A percentile compares a stretch with the other conserved stretches of the same genome.
Conservation (phyloP, 2,113 vertebrate species). For the Sorex fumeus region DNA sequence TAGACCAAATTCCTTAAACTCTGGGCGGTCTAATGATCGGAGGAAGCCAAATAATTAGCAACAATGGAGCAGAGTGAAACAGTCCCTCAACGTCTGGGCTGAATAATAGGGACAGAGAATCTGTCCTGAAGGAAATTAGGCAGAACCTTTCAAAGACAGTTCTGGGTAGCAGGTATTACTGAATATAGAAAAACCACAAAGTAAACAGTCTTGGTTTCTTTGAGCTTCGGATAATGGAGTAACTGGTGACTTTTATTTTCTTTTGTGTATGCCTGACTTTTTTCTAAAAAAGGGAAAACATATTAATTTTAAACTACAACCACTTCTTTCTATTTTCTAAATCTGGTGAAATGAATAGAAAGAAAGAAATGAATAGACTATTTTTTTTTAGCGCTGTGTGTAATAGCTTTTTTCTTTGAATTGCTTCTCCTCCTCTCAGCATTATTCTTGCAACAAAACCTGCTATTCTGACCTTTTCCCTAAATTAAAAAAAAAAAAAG, state of each 20-base stretch:
- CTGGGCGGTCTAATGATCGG: not conserved
- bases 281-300: not conserved
- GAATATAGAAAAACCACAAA: not conserved
- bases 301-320: not conserved
- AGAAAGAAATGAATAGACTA: not conserved
- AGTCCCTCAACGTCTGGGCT: not conserved
- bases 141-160: not conserved
- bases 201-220: not conserved
- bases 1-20: constrained; percentile 16
- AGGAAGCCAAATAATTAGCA: too few species aligned
- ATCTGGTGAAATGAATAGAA: constrained; percentile 35
- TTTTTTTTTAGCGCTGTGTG: too few species aligned
- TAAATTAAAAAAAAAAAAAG: not conserved
- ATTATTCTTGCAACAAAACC: not conserved
- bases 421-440: not conserved
- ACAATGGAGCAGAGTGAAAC: not conserved
- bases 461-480: not conserved
- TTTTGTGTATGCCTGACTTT: not conserved
- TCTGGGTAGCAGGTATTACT: not conserved
- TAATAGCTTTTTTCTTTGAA: not conserved
- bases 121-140: not conserved
- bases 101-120: not conserved
- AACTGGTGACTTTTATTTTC: constrained; percentile 1
- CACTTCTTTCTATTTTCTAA: constrained; percentile 25
- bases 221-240: not conserved